phyloP scores from a whole-genome alignment of 2,797 vertebrate species.

The Falco novaeseelandiae region DNA sequence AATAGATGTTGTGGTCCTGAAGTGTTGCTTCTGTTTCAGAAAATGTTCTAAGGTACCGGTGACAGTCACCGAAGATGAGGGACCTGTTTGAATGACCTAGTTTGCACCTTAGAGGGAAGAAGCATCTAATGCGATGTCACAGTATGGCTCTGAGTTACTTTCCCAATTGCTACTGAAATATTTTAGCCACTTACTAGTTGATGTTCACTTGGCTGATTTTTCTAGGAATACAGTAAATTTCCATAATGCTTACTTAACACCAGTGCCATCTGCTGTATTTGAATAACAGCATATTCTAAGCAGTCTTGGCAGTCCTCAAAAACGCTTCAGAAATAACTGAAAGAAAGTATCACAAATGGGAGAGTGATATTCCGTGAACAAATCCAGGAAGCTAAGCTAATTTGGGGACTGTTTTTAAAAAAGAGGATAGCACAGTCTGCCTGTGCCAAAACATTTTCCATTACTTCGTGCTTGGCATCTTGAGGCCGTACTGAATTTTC shows the following conservation, averaged over 20 bases:
- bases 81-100: background rate
- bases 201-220: slow-evolving; percentile 55
- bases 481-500: background rate
- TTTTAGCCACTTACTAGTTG: slow-evolving; percentile 52
- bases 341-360: background rate
- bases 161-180: background rate
- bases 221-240: slow-evolving; percentile 62
- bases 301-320: slow-evolving; percentile 16
- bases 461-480: background rate
- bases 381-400: background rate
- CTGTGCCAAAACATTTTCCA: background rate
- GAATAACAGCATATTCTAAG: slow-evolving; percentile 18
- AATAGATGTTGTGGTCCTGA: background rate
- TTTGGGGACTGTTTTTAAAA: background rate
- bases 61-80: background rate
- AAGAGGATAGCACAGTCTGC: background rate
- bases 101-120: background rate
- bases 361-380: background rate
- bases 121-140: background rate
- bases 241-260: slow-evolving; percentile 48
- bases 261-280: slow-evolving; percentile 74
- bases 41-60: background rate
- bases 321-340: background rate
- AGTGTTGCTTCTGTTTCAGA: background rate
- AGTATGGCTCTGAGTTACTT: background rate